Evolutionary conservation across 2,888 invertebrate species (phyloP), one percentile per base, ranked within the genome.

Genomic region (Ormyrus rosae): DNA sequence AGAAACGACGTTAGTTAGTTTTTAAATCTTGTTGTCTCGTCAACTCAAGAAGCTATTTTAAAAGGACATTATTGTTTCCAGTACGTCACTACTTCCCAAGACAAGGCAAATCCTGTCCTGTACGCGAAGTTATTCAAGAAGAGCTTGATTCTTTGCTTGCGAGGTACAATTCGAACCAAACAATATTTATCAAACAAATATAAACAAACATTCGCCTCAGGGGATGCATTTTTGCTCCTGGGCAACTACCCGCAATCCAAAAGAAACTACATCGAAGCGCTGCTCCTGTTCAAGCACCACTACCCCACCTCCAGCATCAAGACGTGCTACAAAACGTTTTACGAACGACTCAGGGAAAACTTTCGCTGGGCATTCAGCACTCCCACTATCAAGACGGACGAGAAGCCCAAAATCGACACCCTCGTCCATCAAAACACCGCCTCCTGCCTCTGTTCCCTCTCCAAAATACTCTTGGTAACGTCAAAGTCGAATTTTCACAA

Each of bases 161-260:
- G 78, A 78, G 85, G 84, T 86, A 79, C 51, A 53, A 61, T 55
- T 11, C 13, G 4, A n/a, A 58, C 0, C 0, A 58, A 58, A 9
- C 19, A 58, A 55, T 50, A 60, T 19, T 70, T 13, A 13, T 50
- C 34, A 34, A 58, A 69, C 64, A 10, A 61, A 53, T 6, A 58
- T 13, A 6, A 6, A n/a, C 0, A 46, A n/a, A 8, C 45, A 19
- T 61, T 71, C 13, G 55, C 7, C 69, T n/a, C 48, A 88, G 88
- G 88, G 0, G 85, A 88, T 45, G 87, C 87, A 2, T 78, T 84
- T 58, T 19, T 63, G 11, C 79, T 73, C 4, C 77, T 85, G 2
- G 88, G 88, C 5, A 84, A 86, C 68, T 85, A 83, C 45, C 70
- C 65, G 0, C 82, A 84, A 69, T 88, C 87, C 2, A 83, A 78